Conservation (phyloP, 2,797 vertebrate genomes). For the Falco cherrug region DNA sequence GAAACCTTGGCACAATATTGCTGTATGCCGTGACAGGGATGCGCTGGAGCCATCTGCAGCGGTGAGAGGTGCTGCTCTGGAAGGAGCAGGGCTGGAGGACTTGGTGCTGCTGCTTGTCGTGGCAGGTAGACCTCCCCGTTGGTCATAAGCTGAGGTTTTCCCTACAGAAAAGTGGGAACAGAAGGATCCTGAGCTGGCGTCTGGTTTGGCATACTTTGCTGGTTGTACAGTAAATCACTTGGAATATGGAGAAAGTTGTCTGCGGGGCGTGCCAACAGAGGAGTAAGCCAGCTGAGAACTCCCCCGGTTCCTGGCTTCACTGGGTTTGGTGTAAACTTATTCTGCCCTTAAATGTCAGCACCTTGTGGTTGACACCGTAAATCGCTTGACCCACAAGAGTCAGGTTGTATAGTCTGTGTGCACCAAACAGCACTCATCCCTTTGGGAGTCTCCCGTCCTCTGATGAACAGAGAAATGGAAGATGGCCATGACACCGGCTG, state of each 20-base stretch:
- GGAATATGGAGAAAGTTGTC: not conserved
- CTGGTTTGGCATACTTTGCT: not conserved
- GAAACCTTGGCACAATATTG: not conserved
- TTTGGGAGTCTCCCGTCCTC: not conserved
- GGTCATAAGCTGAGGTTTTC: not conserved
- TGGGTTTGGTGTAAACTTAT: not conserved
- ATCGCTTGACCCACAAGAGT: not conserved
- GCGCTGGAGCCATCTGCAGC: not conserved
- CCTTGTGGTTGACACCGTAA: not conserved
- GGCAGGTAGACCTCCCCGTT: too few species aligned
- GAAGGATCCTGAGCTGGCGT: not conserved
- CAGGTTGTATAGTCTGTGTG: not conserved
- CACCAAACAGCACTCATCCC: not conserved
- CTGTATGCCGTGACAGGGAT: not conserved
- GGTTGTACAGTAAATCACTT: not conserved
- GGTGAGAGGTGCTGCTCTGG: fast-evolving
- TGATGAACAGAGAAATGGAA: not conserved
- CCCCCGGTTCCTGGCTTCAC: not conserved
- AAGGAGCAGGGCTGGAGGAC: not conserved
- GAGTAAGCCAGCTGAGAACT: not conserved
- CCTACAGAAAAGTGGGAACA: not conserved
- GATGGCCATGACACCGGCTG: fast-evolving
- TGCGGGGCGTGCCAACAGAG: not conserved
- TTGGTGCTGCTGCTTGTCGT: fast-evolving
- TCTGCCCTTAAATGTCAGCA: not conserved